A percentile compares a stretch with the other conserved stretches of the same genome.
Evolutionary conservation across 2,797 vertebrate genomes (phyloP).

Genomic region (Octomys mimax): DNA sequence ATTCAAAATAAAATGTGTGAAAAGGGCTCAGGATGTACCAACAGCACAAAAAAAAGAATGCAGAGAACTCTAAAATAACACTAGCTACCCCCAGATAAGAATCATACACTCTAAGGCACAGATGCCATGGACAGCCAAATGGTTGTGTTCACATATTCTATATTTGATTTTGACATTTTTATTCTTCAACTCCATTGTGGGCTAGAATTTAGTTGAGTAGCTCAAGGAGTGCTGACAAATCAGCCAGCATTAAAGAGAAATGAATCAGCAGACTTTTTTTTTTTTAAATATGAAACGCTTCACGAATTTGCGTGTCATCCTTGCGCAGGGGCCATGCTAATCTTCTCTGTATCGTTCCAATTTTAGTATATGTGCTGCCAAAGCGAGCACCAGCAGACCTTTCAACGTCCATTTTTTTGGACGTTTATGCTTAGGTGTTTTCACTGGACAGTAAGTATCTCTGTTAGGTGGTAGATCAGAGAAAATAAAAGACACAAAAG

Average conservation of each 20-base stretch:
- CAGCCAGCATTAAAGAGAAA: slow-evolving; percentile 12
- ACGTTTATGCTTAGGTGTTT: not conserved
- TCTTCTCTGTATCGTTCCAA: no score
- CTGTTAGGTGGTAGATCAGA: not conserved
- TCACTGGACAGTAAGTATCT: not conserved
- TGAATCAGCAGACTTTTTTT: not conserved
- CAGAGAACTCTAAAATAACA: not conserved
- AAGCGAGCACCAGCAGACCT: not conserved
- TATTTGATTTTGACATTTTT: not conserved
- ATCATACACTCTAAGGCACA: not conserved
- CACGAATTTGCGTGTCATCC: no score
- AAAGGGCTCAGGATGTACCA: not conserved
- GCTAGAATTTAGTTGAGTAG: not conserved
- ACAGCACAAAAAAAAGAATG: not conserved
- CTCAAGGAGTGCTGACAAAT: not conserved
- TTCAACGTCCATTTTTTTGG: slow-evolving; percentile 28
- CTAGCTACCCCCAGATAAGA: not conserved
- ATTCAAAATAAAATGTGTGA: not conserved
- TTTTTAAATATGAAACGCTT: no score
- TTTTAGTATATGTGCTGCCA: no score
- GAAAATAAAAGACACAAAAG: slow-evolving; percentile 21
- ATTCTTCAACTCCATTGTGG: not conserved
- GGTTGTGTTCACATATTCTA: not conserved
- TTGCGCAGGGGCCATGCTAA: no score
- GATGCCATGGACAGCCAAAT: not conserved